Percentiles rank a stretch among this genome's conserved stretches.
These are phyloP conservation scores for Platysternon megacephalum DNA, from an alignment of 2,113 vertebrate genomes.

Conservation along the genomic window DNA sequence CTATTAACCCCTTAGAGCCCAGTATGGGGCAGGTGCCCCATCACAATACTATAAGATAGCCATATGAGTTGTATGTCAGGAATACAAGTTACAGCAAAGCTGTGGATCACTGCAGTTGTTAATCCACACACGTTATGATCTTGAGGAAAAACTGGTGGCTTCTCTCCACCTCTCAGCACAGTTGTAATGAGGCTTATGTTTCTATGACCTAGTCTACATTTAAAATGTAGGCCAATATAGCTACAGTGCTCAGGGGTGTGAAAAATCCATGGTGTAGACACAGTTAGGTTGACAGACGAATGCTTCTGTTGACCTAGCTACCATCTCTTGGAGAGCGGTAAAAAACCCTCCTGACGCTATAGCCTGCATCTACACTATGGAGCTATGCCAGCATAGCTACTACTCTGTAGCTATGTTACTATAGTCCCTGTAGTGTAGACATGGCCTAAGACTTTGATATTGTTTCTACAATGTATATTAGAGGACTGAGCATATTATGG, in stretches of 20 bases:
- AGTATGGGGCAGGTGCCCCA: too few species aligned
- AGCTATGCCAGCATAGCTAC: too few species aligned
- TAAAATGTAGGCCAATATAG: neutral
- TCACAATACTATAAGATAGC: fast-evolving
- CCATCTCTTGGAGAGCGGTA: neutral
- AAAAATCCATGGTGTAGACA: neutral
- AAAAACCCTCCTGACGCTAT: neutral
- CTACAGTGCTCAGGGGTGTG: neutral
- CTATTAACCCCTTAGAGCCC: too few species aligned
- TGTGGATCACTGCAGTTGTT: neutral
- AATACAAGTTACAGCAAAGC: neutral
- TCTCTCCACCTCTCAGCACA: neutral
- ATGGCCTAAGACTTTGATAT: neutral
- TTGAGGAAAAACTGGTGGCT: neutral
- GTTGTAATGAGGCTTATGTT: neutral
- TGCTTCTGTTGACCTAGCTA: neutral
- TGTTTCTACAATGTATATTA: neutral
- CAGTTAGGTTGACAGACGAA: neutral
- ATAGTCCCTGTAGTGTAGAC: neutral
- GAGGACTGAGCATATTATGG: neutral
- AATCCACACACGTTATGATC: neutral
- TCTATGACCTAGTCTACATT: neutral
- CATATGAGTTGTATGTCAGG: neutral
- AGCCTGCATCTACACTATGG: neutral
- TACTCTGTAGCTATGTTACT: too few species aligned